Base-by-base conservation (phyloP, 92 coral and sea anemone genomes). In the Phenganax marumi region DNA sequence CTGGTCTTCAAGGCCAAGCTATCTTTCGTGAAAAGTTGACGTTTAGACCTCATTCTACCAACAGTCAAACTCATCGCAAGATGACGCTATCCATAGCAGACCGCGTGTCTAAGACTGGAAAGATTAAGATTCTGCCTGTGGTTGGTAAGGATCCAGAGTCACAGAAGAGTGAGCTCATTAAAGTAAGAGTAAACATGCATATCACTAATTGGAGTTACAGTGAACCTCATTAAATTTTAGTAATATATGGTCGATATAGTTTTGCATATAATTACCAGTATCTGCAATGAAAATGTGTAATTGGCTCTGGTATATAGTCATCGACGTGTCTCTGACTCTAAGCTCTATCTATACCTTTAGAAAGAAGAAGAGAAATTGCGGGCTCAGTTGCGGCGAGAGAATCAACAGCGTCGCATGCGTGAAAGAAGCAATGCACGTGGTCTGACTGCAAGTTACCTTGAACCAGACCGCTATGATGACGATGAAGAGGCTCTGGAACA, bases 351-450 rank as follows among this genome's bases (percentile, higher is more conserved):
- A 12, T 10, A 61, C 13, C 77, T 61, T 78, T 19, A 95, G 98
- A 95, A 92, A 95, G 98, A 95, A 53, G 98, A 95, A 73, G 98
- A 95, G 73, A 88, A 93, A 72, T 89, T 95, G n/a, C 85, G 98
- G 63, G 82, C 97, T 21, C 98, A 92, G 84, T 75, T 95, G 71
- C 98, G 98, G 8, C 88, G 92, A 57, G 98, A 95, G 79, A 95
- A 90, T 69, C 98, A 95, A 69, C 97, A 92, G 80, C 88, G 98
- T 23, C 84, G 98, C 77, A 92, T 88, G 89, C 77, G 92, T 49
- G 98, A 95, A 61, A 81, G 97, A 62, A 91, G 91, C 47, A 97
- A 95, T 51, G 93, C 93, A 50, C 93, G 88, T 81, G 92, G 96
- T 16, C 89, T 95, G 61, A 95, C 93, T 43, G 87, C 92, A 0